Evolutionary conservation across 2,113 vertebrate species (phyloP), one percentile per base, ranked within the genome.

Genomic region (Pedetes capensis): DNA sequence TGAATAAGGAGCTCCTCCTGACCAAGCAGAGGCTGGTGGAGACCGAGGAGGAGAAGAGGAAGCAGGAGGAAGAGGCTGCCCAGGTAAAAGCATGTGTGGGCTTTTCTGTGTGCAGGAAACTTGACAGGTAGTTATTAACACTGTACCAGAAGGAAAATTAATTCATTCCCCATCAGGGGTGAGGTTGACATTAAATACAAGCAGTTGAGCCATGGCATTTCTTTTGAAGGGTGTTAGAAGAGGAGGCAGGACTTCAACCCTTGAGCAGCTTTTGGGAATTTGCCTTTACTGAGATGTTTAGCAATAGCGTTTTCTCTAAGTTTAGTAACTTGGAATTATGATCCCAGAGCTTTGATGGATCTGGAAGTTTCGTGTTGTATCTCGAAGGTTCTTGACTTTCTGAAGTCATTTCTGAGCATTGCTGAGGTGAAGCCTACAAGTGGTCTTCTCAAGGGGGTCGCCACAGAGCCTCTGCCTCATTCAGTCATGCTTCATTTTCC

Each of bases 1-100:
- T 99, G 98, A 99, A 99, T 97, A 99, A 99, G 97, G 99, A 99
- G 95, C 98, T 99, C 80, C 99, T 99, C 76, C 97, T 99, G 98
- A 99, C 99, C 89, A 99, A 99, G 86, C 99, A 99, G 96, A 99
- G 98, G 80, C 98, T 99, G 29, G 99, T 99, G 96, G 99, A 99
- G 96, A 99, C 99, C 0, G 99, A 99, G 96, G 99, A 99, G 79
- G 99, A 99, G 96, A 99, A 99, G 97, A 98, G 98, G 82, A 99
- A 99, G 78, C 99, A 99, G 96, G 99, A 99, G 95, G 99, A 99
- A 90, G 99, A 99, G 98, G 99, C 99, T 0, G 99, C 99, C 27
- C 99, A 99, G 99, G 99, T 99, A 96, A 95, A 64, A 72, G 29
- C 42, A 0, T 1, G 1, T 3, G 57, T 1, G 29, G 57, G 22